A percentile compares a stretch with the other conserved stretches of the same genome.
phyloP scores from a whole-genome alignment of 2,888 invertebrate species.

The Erebia aethiops region DNA sequence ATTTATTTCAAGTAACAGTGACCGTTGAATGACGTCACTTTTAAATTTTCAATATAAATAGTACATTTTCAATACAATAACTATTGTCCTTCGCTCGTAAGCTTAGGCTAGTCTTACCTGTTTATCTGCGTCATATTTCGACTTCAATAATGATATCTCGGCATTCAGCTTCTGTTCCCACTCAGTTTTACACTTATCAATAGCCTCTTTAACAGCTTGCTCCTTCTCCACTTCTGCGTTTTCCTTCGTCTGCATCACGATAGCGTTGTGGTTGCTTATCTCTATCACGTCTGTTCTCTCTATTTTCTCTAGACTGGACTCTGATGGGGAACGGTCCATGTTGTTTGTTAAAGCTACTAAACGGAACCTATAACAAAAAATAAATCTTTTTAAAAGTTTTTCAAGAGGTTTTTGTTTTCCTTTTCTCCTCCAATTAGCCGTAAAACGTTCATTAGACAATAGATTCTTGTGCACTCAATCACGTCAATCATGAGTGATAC shows the following conservation, averaged over 20 bases:
- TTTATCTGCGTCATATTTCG: slow-evolving; percentile 79
- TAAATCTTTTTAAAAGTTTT: neutral
- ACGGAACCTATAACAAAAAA: slow-evolving; percentile 79
- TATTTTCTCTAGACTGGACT: slow-evolving; percentile 89
- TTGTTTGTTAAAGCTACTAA: slow-evolving; percentile 88
- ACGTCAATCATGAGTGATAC: no score
- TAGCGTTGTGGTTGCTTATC: slow-evolving; percentile 85
- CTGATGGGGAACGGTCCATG: slow-evolving; percentile 90
- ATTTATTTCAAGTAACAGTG: no score
- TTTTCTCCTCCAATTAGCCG: no score
- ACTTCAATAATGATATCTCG: slow-evolving; percentile 61
- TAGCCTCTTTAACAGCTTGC: slow-evolving; percentile 73
- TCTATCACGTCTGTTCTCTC: slow-evolving; percentile 86
- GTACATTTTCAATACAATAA: no score
- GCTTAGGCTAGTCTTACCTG: slow-evolving; percentile 57
- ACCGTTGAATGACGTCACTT: no score
- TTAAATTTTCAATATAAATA: slow-evolving; percentile 4
- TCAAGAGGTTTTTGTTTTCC: no score
- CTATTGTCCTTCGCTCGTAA: no score
- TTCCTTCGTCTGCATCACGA: slow-evolving; percentile 86
- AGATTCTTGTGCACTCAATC: no score
- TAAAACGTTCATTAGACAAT: no score
- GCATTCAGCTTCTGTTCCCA: slow-evolving; percentile 78
- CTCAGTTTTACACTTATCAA: slow-evolving; percentile 83
- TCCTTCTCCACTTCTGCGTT: slow-evolving; percentile 85